Conservation (phyloP, 2,888 invertebrate genomes). For the Branchinecta sandiegonensis region DNA sequence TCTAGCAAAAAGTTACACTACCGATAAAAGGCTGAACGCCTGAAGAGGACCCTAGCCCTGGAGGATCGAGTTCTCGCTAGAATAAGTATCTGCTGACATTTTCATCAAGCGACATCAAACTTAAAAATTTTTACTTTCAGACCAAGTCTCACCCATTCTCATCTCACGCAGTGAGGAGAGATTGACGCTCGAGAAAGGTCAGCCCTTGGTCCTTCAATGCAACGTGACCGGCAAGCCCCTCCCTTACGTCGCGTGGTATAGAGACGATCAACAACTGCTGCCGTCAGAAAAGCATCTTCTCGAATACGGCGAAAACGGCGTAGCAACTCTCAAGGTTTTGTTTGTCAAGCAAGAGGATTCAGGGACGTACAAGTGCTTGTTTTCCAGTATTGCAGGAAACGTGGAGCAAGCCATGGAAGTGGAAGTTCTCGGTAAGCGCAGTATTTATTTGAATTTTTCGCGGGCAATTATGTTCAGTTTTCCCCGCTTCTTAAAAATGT, state of each 20-base stretch:
- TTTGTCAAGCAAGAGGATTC: slow-evolving; percentile 25
- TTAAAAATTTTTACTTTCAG: background rate
- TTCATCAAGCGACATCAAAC: too few relatives aligned
- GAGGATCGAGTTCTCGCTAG: too few relatives aligned
- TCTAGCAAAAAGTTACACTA: too few relatives aligned
- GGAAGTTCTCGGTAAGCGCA: slow-evolving; percentile 25
- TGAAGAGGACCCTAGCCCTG: too few relatives aligned
- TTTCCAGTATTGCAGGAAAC: slow-evolving; percentile 27
- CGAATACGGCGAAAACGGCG: slow-evolving; percentile 17
- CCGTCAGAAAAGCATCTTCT: slow-evolving; percentile 17
- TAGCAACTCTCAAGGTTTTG: slow-evolving; percentile 19
- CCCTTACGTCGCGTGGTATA: slow-evolving; percentile 16
- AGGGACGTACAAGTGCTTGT: slow-evolving; percentile 28
- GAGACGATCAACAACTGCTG: slow-evolving; percentile 12
- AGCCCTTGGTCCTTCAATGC: slow-evolving; percentile 8
- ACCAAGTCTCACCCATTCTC: background rate
- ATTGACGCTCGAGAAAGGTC: background rate
- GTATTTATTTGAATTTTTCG: too few relatives aligned
- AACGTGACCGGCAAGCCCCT: slow-evolving; percentile 5
- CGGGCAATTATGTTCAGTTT: too few relatives aligned
- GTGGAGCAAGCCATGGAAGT: slow-evolving; percentile 24
- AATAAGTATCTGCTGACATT: too few relatives aligned
- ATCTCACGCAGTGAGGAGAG: background rate
- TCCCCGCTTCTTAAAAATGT: too few relatives aligned
- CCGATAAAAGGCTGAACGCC: too few relatives aligned